Percentiles rank a stretch among this genome's conserved stretches.
phyloP scores from a whole-genome alignment of 1,140 invertebrate species.

The Cephus cinctus region DNA sequence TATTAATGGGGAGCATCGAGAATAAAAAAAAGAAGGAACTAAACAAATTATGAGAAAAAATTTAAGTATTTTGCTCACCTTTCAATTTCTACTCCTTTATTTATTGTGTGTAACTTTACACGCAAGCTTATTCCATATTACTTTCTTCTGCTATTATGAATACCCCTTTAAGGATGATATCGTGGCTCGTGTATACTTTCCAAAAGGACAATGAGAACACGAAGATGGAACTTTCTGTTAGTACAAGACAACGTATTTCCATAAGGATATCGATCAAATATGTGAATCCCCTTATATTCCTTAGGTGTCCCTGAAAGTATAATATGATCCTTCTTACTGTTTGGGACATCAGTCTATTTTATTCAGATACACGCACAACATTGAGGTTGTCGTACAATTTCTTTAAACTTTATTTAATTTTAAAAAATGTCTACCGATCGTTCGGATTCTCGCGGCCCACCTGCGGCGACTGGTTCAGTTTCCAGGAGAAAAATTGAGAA shows the following conservation, averaged over 20 bases:
- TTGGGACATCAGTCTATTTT: not conserved
- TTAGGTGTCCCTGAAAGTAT: conserved; percentile 1
- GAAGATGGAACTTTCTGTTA: too few relatives aligned
- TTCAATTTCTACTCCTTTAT: not conserved
- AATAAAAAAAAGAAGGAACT: conserved; percentile 31
- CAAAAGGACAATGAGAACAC: too few relatives aligned
- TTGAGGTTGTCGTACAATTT: not conserved
- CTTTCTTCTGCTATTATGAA: not conserved
- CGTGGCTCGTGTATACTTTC: not conserved
- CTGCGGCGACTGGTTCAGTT: conserved; percentile 9
- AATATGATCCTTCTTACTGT: conserved; percentile 4
- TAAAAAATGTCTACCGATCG: conserved; percentile 8
- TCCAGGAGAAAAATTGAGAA: too few relatives aligned
- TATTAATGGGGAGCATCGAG: conserved; percentile 40
- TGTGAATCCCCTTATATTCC: conserved; percentile 4
- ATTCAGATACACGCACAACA: not conserved
- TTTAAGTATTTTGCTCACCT: not conserved
- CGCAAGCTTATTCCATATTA: not conserved
- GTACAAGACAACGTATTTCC: not conserved
- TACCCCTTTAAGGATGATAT: not conserved
- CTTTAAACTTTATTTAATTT: not conserved
- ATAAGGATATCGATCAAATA: not conserved
- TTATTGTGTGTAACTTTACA: not conserved
- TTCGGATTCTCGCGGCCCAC: conserved; percentile 14
- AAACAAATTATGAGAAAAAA: not conserved